Base-by-base conservation (phyloP, 2,888 invertebrate species). In the Timema cristinae region DNA sequence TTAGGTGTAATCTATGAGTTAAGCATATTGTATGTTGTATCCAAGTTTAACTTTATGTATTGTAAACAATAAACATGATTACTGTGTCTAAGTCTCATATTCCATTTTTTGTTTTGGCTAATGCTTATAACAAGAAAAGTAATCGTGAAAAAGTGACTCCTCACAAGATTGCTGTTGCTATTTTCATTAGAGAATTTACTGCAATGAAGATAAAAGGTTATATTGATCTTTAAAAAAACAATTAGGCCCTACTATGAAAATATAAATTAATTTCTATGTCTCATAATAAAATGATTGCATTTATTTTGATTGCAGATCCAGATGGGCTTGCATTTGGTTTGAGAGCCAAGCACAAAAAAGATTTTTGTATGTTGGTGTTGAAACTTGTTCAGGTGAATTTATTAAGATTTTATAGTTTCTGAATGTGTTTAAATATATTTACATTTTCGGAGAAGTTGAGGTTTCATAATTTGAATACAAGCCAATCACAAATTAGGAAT, bases 291-390 rank as follows among this genome's bases (percentile, higher is more conserved):
- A 68, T 70, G 66, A 70, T 73, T 71, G 71, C 32, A 32, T 32
- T 32, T 32, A 32, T 32, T 32, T 32, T 32, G 32, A 32, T 32
- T 32, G 4, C 32, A 32, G 32, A 32, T 32, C 32, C 32, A 32
- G 32, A 32, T 32, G 32, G 32, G 1, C 32, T 32, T 32, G 32
- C 32, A 32, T 32, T 32, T 32, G 32, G 32, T 32, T 32, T 32
- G 32, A 32, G 32, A 32, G 32, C 32, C 32, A 32, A 32, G 79
- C 86, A 89, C 75, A 85, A 91, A 72, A 89, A 92, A 77, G 90
- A 92, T 79, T 93, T 95, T 81, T 92, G 93, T 82, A 89, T 93
- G 81, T 85, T 92, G 7, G 86, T 93, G 50, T 83, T 95, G 15
- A 92, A 93, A 81, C 83, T 95, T 49, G 89, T 94, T 76, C 92